Conservation (phyloP, 2,797 vertebrate species). For the Erethizon dorsatum region DNA sequence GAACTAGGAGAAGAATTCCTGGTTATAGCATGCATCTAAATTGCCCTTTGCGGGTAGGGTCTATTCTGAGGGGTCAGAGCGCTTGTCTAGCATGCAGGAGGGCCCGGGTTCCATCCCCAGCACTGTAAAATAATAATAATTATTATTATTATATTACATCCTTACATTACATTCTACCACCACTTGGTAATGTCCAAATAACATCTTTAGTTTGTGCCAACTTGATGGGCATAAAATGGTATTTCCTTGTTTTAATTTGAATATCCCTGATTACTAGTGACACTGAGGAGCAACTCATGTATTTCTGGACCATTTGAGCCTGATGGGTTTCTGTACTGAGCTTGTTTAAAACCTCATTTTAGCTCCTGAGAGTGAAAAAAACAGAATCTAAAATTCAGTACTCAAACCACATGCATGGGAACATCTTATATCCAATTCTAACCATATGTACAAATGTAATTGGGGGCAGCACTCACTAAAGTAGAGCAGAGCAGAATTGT, state of each 20-base stretch:
- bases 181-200: slow-evolving; percentile 45
- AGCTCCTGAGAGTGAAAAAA: slow-evolving; percentile 35
- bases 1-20: slow-evolving; percentile 32
- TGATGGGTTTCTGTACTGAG: background rate
- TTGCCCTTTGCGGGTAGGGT: background rate
- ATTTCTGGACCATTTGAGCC: slow-evolving; percentile 47
- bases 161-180: background rate
- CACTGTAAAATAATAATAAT: background rate
- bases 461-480: background rate
- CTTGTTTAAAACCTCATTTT: slow-evolving; percentile 59
- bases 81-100: background rate
- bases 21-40: background rate
- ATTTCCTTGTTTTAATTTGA: slow-evolving; percentile 59
- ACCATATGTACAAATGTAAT: slow-evolving; percentile 23
- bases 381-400: slow-evolving; percentile 41
- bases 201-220: slow-evolving; percentile 58
- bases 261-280: slow-evolving; percentile 26
- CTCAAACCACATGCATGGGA: background rate
- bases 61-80: background rate
- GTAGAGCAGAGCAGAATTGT: background rate
- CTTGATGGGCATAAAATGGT: slow-evolving; percentile 13
- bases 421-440: slow-evolving; percentile 37
- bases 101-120: background rate
- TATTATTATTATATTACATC: background rate
- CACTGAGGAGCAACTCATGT: background rate